phyloP scores from a whole-genome alignment of 2,113 vertebrate species.

The Rhinolophus sinicus region DNA sequence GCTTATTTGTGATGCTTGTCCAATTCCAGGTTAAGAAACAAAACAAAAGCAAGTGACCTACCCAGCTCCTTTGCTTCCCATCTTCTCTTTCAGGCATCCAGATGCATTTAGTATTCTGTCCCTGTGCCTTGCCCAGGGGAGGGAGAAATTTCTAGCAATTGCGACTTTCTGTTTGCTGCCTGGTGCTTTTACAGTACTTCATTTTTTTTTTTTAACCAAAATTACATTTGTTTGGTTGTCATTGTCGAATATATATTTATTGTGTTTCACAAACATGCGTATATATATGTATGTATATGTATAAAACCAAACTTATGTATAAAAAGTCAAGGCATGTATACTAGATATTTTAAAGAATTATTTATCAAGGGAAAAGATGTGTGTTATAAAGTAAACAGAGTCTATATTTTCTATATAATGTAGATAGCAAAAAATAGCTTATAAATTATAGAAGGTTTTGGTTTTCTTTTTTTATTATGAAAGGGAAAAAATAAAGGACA shows the following conservation, averaged over 20 bases:
- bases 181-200: conserved; percentile 69
- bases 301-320: conserved; percentile 81
- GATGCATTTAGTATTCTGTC: neutral
- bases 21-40: neutral
- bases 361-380: conserved; percentile 90
- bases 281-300: conserved; percentile 84
- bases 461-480: conserved; percentile 75
- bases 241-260: conserved; percentile 89
- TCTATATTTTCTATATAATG: conserved; percentile 93
- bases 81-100: neutral
- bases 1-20: neutral
- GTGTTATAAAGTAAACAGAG: conserved; percentile 91
- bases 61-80: neutral
- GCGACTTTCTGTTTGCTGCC: conserved; percentile 63
- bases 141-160: conserved; percentile 68
- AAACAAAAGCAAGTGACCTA: neutral
- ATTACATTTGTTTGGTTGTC: conserved; percentile 83
- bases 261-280: conserved; percentile 88
- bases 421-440: conserved; percentile 84
- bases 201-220: conserved; percentile 74
- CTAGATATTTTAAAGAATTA: conserved; percentile 90
- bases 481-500: conserved; percentile 58
- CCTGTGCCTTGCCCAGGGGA: conserved; percentile 47
- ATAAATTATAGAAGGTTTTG: conserved; percentile 87
- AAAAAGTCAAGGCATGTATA: conserved; percentile 91